A percentile compares a stretch with the other conserved stretches of the same genome.
Evolutionary conservation across 2,888 invertebrate genomes (phyloP).

Genomic region (Drosophila bunnanda): DNA sequence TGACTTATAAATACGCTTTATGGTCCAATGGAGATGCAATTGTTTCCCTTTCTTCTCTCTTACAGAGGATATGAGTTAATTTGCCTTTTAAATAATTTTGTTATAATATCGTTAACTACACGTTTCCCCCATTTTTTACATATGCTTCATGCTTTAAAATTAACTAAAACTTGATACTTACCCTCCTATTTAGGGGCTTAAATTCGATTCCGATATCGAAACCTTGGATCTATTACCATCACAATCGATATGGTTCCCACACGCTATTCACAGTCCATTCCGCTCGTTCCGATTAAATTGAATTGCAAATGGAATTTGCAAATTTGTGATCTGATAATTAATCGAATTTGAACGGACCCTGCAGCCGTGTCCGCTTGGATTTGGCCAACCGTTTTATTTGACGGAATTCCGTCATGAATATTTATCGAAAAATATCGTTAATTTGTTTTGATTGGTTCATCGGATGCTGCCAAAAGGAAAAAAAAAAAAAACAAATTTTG

Average conservation of each 20-base stretch:
- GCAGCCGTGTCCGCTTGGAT: conserved; percentile 11
- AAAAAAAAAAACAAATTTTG: too few relatives aligned
- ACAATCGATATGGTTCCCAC: conserved; percentile 28
- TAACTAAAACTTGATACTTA: neutral
- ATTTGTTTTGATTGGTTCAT: conserved; percentile 62
- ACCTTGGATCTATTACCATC: conserved; percentile 27
- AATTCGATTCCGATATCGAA: neutral
- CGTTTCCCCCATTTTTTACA: too few relatives aligned
- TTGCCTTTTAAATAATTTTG: too few relatives aligned
- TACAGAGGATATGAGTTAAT: too few relatives aligned
- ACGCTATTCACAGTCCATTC: conserved; percentile 16
- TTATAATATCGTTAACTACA: too few relatives aligned
- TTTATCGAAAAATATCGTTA: conserved; percentile 55
- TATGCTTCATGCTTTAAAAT: too few relatives aligned
- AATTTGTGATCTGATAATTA: conserved; percentile 63
- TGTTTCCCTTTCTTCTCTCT: too few relatives aligned
- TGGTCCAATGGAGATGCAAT: too few relatives aligned
- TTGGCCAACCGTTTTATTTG: conserved; percentile 25
- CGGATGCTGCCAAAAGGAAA: conserved; percentile 45
- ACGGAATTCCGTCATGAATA: conserved; percentile 65
- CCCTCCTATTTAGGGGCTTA: neutral
- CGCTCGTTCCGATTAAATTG: conserved; percentile 21
- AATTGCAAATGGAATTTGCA: conserved; percentile 63
- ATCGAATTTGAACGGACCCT: conserved; percentile 20
- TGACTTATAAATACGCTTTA: too few relatives aligned